These are phyloP conservation scores for Melanostoma scalare DNA, from an alignment of 2,888 invertebrate species.

Conservation along the genomic window DNA sequence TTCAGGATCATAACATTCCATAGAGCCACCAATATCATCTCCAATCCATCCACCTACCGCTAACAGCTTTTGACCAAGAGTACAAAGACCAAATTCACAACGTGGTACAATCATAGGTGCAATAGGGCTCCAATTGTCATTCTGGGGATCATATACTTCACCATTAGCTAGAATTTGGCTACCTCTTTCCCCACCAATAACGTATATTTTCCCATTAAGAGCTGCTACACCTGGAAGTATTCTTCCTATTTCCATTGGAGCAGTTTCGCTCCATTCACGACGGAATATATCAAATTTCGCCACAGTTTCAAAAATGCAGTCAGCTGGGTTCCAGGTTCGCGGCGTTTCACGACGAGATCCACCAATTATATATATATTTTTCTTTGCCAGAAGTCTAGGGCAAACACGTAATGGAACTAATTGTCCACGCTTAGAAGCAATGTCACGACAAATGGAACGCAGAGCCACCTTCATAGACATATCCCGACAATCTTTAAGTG, in stretches of 20 bases:
- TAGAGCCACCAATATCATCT: conserved; percentile 93
- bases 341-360: conserved; percentile 92
- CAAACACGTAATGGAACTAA: conserved; percentile 89
- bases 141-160: conserved; percentile 90
- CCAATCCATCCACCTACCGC: conserved; percentile 97
- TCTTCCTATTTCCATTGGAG: conserved; percentile 91
- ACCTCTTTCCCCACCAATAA: conserved; percentile 95
- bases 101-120: conserved; percentile 91
- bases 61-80: conserved; percentile 90
- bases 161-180: conserved; percentile 94
- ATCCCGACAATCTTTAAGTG: conserved; percentile 90
- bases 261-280: conserved; percentile 90
- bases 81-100: conserved; percentile 94
- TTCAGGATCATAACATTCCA: conserved; percentile 93
- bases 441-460: conserved; percentile 90
- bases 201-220: conserved; percentile 92
- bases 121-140: conserved; percentile 85
- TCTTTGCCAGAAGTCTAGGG: conserved; percentile 92
- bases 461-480: conserved; percentile 91
- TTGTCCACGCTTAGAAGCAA: conserved; percentile 89
- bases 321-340: conserved; percentile 89
- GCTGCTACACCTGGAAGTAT: conserved; percentile 94
- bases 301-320: conserved; percentile 91
- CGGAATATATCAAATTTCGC: conserved; percentile 89
- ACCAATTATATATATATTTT: conserved; percentile 93